phyloP scores from a whole-genome alignment of 2,888 invertebrate genomes.

The Limnephilus lunatus region DNA sequence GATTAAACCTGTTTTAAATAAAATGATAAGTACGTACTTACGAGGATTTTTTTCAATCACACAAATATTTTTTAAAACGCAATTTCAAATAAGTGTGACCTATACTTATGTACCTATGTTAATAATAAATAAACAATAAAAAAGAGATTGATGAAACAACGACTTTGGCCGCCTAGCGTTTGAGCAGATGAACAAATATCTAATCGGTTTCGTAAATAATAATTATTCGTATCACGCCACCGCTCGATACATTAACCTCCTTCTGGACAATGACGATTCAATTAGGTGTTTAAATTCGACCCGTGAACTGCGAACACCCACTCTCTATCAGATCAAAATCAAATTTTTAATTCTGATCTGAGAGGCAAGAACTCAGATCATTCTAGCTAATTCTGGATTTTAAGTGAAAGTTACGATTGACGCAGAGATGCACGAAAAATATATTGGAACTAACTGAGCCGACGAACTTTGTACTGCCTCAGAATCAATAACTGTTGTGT shows the following conservation, averaged over 20 bases:
- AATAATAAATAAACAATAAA: not conserved
- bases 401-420: not conserved
- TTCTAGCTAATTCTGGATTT: not conserved
- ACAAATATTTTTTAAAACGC: too few relatives aligned
- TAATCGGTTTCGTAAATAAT: not conserved
- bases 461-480: too few relatives aligned
- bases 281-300: not conserved
- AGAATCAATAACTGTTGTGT: too few relatives aligned
- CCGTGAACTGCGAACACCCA: not conserved
- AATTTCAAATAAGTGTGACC: not conserved
- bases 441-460: too few relatives aligned
- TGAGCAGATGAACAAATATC: not conserved
- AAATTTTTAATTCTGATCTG: not conserved
- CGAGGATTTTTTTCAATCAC: not conserved
- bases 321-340: not conserved
- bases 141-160: not conserved
- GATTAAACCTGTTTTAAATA: not conserved
- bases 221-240: not conserved
- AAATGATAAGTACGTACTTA: not conserved
- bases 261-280: not conserved
- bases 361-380: not conserved
- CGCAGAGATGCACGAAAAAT: not conserved
- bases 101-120: too few relatives aligned
- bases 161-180: not conserved
- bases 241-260: not conserved